These are phyloP conservation scores for Chalcosyrphus nemorum DNA, from an alignment of 2,888 invertebrate species.

Conservation along the genomic window DNA sequence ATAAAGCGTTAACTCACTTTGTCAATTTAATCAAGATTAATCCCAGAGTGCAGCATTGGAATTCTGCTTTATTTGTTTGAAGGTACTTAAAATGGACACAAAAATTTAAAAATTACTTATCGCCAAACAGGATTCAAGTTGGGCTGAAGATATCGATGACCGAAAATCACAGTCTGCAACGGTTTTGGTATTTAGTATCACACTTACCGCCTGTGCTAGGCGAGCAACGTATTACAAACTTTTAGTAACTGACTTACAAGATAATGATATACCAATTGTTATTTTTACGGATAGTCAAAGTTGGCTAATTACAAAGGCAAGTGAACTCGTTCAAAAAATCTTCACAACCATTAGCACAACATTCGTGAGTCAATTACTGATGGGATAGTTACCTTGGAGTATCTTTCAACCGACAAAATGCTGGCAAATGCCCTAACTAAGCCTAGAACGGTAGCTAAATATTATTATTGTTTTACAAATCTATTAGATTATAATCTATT, in stretches of 20 bases:
- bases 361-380: constrained; percentile 4
- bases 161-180: constrained; percentile 13
- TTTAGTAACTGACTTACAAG: background rate
- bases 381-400: background rate
- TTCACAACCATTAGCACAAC: constrained; percentile 10
- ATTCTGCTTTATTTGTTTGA: constrained; percentile 6
- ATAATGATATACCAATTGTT: background rate
- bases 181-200: constrained; percentile 11
- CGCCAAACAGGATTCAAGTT: constrained; percentile 5
- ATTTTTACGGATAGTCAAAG: constrained; percentile 4
- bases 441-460: background rate
- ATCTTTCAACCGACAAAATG: constrained; percentile 2
- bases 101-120: background rate
- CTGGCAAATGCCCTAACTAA: constrained; percentile 7
- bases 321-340: constrained; percentile 5
- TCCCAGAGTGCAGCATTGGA: constrained; percentile 22
- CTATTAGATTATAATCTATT: constrained; percentile 5
- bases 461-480: background rate
- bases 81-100: constrained; percentile 8
- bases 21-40: constrained; percentile 29
- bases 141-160: constrained; percentile 8
- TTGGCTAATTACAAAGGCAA: constrained; percentile 9
- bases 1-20: background rate
- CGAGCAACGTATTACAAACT: constrained; percentile 3
- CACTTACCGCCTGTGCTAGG: constrained; percentile 3